phyloP scores from a whole-genome alignment of 2,888 invertebrate genomes.

The Limnephilus rhombicus region DNA sequence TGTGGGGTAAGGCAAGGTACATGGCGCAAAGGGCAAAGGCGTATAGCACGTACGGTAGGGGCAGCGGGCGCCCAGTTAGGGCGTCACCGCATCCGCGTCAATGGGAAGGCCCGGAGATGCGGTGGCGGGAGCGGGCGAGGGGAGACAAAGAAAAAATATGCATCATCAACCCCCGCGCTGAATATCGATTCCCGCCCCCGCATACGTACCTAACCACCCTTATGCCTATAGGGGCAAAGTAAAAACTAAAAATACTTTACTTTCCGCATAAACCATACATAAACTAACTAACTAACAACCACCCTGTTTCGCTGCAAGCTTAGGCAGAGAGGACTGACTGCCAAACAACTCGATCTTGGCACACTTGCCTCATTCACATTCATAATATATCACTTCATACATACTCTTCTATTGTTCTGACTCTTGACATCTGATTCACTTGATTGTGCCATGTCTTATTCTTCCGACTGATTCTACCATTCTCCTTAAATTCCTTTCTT shows the following conservation, averaged over 20 bases:
- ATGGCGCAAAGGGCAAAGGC: background rate
- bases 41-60: background rate
- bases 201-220: background rate
- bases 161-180: background rate
- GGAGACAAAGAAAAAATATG: constrained; percentile 26
- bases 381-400: too few species aligned
- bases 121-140: background rate
- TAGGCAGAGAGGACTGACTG: too few species aligned
- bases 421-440: too few species aligned
- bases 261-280: background rate
- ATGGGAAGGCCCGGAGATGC: background rate
- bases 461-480: too few species aligned
- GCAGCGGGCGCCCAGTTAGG: background rate
- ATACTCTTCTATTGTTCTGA: too few species aligned
- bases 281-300: too few species aligned
- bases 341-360: too few species aligned
- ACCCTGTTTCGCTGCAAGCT: too few species aligned
- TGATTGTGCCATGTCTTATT: too few species aligned
- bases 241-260: background rate
- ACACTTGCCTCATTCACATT: too few species aligned
- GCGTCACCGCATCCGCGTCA: constrained; percentile 35
- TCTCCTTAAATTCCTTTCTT: too few species aligned
- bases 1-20: background rate
- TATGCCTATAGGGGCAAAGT: background rate
- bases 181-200: background rate